Evolutionary conservation across 2,797 vertebrate genomes (phyloP).

Genomic region (Chloroceryle amazona): DNA sequence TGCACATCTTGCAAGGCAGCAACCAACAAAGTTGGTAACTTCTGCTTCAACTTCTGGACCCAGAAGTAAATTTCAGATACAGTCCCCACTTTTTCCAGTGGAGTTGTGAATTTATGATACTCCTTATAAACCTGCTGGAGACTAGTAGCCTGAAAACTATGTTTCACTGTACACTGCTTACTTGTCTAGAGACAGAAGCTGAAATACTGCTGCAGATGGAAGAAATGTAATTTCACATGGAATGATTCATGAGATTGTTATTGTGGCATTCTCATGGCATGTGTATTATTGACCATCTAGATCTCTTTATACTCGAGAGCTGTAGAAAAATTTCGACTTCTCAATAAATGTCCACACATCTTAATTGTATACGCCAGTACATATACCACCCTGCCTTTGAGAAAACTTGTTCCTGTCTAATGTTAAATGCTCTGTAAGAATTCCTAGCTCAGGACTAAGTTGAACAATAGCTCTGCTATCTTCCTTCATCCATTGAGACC

Average conservation of each 20-base stretch:
- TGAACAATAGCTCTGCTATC: background rate
- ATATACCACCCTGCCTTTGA: background rate
- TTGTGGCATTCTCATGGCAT: background rate
- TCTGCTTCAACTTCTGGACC: background rate
- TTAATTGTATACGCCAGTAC: background rate
- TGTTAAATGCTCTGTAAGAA: background rate
- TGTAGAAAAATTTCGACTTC: background rate
- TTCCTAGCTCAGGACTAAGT: background rate
- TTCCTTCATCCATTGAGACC: background rate
- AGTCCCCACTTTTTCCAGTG: background rate
- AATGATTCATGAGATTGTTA: background rate
- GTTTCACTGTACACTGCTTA: background rate
- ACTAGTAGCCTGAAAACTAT: background rate
- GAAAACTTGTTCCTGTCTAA: background rate
- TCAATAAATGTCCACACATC: background rate
- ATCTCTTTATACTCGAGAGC: background rate
- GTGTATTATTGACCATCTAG: fast-evolving
- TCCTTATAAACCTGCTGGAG: background rate
- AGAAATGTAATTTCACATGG: background rate
- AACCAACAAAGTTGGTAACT: background rate
- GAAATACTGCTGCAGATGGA: background rate
- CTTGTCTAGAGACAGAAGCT: background rate
- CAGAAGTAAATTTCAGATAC: background rate
- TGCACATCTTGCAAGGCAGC: background rate
- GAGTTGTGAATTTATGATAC: background rate